These are phyloP conservation scores for Eucriotettix oculatus DNA, from an alignment of 2,888 invertebrate genomes.

Conservation along the genomic window DNA sequence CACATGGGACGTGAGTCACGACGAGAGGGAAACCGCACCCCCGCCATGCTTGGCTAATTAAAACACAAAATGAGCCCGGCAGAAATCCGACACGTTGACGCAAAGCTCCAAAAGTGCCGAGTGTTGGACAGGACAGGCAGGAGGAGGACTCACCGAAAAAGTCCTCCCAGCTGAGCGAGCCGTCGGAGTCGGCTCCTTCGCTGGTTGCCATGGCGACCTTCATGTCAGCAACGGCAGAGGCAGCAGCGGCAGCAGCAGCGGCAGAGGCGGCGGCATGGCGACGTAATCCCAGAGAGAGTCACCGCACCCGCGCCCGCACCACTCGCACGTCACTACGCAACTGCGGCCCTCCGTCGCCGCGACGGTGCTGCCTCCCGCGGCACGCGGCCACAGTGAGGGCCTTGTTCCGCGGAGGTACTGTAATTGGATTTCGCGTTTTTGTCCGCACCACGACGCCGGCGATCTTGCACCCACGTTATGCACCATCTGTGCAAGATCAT, in stretches of 20 bases:
- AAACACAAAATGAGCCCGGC: no score
- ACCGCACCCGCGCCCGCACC: not conserved
- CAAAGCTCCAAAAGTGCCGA: no score
- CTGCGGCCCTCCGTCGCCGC: not conserved
- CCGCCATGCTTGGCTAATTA: no score
- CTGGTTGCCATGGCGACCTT: constrained; percentile 6
- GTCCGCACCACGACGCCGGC: no score
- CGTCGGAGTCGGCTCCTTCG: constrained; percentile 38
- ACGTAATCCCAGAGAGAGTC: not conserved
- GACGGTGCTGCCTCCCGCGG: not conserved
- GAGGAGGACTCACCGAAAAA: constrained; percentile 43
- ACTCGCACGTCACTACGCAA: not conserved
- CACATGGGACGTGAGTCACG: no score
- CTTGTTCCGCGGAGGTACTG: no score
- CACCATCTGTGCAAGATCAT: no score
- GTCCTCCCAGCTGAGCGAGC: constrained; percentile 55
- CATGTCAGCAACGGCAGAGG: not conserved
- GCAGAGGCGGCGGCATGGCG: not conserved
- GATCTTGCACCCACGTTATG: no score
- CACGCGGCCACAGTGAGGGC: not conserved
- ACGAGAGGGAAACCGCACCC: no score
- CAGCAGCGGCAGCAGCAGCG: not conserved
- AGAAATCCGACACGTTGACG: no score
- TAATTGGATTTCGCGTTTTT: no score
- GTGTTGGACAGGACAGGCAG: no score